Percentiles rank a stretch among this genome's conserved stretches.
Evolutionary conservation across 2,113 vertebrate species (phyloP).

Genomic region (Chelonoidis abingdonii): DNA sequence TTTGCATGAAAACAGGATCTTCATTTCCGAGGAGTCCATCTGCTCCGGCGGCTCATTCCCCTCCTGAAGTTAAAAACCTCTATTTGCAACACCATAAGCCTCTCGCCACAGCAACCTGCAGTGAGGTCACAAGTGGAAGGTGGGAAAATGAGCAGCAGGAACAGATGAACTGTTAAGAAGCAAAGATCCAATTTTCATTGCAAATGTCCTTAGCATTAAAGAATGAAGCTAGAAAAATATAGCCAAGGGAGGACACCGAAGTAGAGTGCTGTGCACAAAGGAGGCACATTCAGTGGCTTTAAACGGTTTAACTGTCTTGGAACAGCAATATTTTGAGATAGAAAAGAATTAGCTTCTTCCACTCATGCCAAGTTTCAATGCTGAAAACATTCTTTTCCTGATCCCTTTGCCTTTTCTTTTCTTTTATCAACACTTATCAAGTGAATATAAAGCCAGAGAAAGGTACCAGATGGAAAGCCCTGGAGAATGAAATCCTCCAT

Average conservation of each 20-base stretch:
- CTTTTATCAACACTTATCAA: not conserved
- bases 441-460: not conserved
- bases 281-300: constrained; percentile 32
- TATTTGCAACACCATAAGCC: constrained; percentile 46
- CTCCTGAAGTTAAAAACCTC: constrained; percentile 48
- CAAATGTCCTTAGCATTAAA: constrained; percentile 58
- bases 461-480: no score
- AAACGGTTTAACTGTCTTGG: constrained; percentile 22
- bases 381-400: not conserved
- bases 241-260: constrained; percentile 46
- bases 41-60: constrained; percentile 22
- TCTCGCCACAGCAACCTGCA: not conserved
- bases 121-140: constrained; percentile 58
- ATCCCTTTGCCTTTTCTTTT: accelerated
- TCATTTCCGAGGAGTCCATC: constrained; percentile 38
- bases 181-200: constrained; percentile 30
- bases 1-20: constrained; percentile 28
- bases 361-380: not conserved
- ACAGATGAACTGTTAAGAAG: constrained; percentile 32
- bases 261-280: not conserved
- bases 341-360: not conserved
- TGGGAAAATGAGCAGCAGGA: constrained; percentile 45
- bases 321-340: constrained; percentile 31
- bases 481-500: not conserved
- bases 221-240: constrained; percentile 39